Evolutionary conservation across 1,140 invertebrate species (phyloP), one percentile per base, ranked within the genome.

Genomic region (Microplitis mediator): DNA sequence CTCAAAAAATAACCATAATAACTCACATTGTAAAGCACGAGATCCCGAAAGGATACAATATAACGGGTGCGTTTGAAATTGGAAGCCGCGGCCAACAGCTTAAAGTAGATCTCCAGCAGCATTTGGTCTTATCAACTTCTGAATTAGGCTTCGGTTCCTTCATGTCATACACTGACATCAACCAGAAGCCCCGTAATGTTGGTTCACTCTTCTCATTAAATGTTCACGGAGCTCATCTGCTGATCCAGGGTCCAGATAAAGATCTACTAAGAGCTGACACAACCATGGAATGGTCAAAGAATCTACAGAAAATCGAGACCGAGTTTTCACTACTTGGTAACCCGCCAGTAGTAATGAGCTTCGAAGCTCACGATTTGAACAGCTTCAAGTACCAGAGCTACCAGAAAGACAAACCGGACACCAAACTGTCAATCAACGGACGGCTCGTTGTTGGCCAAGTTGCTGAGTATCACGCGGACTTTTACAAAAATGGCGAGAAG

Each of bases 401-500:
- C 58, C 81, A 86, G 13, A 89, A 89, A 87, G 87, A 84, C 3
- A 84, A 85, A 6, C 87, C 88, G 0, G 86, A 89, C 74, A 88
- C 88, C 60, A 90, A 92, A 64, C 65, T 93, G 0, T 83, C 85
- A 31, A 81, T 90, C 1, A 82, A 79, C 9, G 84, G 89, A 4
- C 91, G 90, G 72, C 50, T 92, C 0, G 89, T 91, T 23, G 85
- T 91, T 0, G 90, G 91, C 52, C 91, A 93, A 78, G 85, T 91
- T 31, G 88, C 91, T 0, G 91, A 93, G 73, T 80, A 93, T 32
- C 88, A 89, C 39, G 89, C 88, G 0, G 89, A 91, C 73, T 76
- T 86, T 69, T 77, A 89, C 11, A 84, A 89, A 13, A 87, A 88
- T 11, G 88, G 88, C 1, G 84, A 85, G 0, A 91, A 91, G 82